These are phyloP conservation scores for Calcarius lapponicus DNA, from an alignment of 2,797 vertebrate genomes.

Conservation along the genomic window DNA sequence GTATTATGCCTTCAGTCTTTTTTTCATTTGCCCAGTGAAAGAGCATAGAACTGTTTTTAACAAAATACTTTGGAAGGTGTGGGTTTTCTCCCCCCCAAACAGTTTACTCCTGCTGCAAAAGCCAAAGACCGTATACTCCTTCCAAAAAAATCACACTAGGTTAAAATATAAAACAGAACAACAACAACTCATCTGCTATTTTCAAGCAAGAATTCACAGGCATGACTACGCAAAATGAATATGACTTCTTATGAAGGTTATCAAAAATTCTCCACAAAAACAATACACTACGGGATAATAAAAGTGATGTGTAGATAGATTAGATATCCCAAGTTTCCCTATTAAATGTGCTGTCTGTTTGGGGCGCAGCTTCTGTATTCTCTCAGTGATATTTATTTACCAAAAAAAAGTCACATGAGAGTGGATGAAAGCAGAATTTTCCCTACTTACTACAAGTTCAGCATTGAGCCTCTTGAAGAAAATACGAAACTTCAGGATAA, in stretches of 20 bases:
- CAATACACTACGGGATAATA: not conserved
- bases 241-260: not conserved
- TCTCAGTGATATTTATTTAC: not conserved
- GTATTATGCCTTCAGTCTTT: not conserved
- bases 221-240: not conserved
- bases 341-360: not conserved
- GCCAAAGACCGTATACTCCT: not conserved
- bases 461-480: not conserved
- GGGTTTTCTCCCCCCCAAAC: not conserved
- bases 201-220: constrained; percentile 6
- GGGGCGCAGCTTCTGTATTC: not conserved
- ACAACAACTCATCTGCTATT: not conserved
- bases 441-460: not conserved
- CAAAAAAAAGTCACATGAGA: not conserved
- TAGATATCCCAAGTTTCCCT: not conserved
- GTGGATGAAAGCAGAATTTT: not conserved
- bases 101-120: not conserved
- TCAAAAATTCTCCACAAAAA: not conserved
- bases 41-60: not conserved
- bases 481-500: not conserved
- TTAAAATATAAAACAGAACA: not conserved
- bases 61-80: not conserved
- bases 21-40: not conserved
- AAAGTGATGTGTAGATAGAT: not conserved
- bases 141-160: not conserved